Percentiles rank a stretch among this genome's conserved stretches.
phyloP scores from a whole-genome alignment of 2,888 invertebrate species.

The Sipunculus nudus region DNA sequence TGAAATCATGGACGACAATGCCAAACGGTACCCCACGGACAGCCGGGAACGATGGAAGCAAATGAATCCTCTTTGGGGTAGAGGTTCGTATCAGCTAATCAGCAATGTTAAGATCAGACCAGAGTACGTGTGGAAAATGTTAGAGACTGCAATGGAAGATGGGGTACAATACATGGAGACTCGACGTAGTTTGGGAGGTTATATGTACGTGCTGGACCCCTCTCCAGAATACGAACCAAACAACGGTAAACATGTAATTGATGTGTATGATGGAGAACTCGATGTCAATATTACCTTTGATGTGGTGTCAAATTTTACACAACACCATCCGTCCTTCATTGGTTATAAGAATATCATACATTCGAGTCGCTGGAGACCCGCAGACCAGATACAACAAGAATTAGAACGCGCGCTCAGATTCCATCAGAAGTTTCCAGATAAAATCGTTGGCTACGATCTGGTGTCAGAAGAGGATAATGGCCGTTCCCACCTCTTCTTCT shows the following conservation, averaged over 20 bases:
- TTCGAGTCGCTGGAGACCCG: neutral
- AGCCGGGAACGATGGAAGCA: slow-evolving; percentile 21
- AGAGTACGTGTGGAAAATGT: slow-evolving; percentile 26
- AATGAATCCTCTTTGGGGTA: slow-evolving; percentile 30
- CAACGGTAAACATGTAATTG: slow-evolving; percentile 14
- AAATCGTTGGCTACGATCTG: slow-evolving; percentile 37
- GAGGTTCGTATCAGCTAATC: slow-evolving; percentile 20
- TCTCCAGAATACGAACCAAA: slow-evolving; percentile 9
- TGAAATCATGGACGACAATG: too few relatives aligned
- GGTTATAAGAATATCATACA: slow-evolving; percentile 27
- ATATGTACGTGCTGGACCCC: slow-evolving; percentile 19
- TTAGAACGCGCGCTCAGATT: slow-evolving; percentile 24
- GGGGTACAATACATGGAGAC: slow-evolving; percentile 37
- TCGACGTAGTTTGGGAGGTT: slow-evolving; percentile 20
- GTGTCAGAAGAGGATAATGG: slow-evolving; percentile 41
- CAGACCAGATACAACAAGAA: slow-evolving; percentile 3
- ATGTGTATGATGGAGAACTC: slow-evolving; percentile 10
- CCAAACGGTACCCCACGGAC: slow-evolving; percentile 28
- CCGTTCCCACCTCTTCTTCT: slow-evolving; percentile 30
- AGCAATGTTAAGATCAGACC: slow-evolving; percentile 28
- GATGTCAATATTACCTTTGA: slow-evolving; percentile 15
- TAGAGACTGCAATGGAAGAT: slow-evolving; percentile 22
- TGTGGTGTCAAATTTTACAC: slow-evolving; percentile 1
- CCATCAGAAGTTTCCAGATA: slow-evolving; percentile 29
- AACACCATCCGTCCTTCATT: slow-evolving; percentile 22